phyloP scores from a whole-genome alignment of 1,140 invertebrate species.

The Aphidius gifuensis region DNA sequence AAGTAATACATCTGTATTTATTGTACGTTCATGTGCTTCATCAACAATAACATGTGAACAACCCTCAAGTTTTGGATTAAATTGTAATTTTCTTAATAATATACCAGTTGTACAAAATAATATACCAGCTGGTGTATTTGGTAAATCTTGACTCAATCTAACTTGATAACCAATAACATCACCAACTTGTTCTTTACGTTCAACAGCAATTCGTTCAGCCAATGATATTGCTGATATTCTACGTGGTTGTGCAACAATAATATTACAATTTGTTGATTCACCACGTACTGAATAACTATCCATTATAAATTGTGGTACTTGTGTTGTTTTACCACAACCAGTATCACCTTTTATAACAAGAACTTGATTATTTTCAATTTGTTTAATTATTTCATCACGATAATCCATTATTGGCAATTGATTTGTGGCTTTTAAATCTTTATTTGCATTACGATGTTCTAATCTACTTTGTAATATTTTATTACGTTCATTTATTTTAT shows the following conservation, averaged over 20 bases:
- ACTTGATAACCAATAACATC: conserved; percentile 67
- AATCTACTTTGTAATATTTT: conserved; percentile 9
- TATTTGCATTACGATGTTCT: not conserved
- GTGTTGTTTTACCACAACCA: conserved; percentile 86
- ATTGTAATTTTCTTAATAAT: conserved; percentile 66
- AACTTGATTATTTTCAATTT: conserved; percentile 55
- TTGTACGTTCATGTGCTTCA: conserved; percentile 72
- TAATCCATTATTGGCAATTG: conserved; percentile 21
- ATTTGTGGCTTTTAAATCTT: not conserved
- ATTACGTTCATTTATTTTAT: conserved; percentile 16
- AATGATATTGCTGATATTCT: conserved; percentile 87
- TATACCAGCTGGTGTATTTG: conserved; percentile 51
- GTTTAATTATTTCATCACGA: conserved; percentile 30
- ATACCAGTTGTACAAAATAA: conserved; percentile 77
- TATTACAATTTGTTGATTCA: conserved; percentile 60
- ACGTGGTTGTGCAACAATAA: conserved; percentile 87
- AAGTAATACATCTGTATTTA: conserved; percentile 65
- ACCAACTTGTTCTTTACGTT: conserved; percentile 76
- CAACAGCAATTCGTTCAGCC: conserved; percentile 77
- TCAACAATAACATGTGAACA: conserved; percentile 73
- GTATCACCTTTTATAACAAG: conserved; percentile 82
- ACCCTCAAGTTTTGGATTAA: conserved; percentile 50
- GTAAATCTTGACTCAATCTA: conserved; percentile 31
- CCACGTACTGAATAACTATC: conserved; percentile 61
- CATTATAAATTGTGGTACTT: conserved; percentile 89